phyloP scores from a whole-genome alignment of 2,113 vertebrate genomes.

The Vulpes ferrilata region DNA sequence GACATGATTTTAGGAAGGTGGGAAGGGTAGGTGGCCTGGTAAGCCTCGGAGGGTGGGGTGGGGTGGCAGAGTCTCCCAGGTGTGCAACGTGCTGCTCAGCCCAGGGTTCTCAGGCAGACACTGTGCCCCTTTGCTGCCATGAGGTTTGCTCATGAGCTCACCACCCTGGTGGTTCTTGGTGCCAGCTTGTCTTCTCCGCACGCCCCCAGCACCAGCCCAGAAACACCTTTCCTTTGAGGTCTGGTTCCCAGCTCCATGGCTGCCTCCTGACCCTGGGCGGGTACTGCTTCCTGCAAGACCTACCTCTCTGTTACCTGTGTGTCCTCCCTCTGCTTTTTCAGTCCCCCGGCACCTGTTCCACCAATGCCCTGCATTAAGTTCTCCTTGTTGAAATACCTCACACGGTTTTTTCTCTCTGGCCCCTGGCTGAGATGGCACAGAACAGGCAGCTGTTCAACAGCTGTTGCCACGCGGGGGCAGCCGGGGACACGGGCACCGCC shows the following conservation, averaged over 20 bases:
- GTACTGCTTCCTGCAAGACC: no score
- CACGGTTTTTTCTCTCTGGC: not conserved
- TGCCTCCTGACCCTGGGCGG: not conserved
- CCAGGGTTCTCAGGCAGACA: not conserved
- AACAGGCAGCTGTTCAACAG: constrained; percentile 40
- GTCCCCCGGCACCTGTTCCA: not conserved
- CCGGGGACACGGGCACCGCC: not conserved
- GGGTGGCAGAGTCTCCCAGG: no score
- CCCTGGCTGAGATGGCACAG: not conserved
- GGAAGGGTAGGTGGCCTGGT: not conserved
- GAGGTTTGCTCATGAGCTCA: not conserved
- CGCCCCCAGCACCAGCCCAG: not conserved
- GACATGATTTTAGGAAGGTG: not conserved
- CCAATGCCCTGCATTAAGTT: not conserved
- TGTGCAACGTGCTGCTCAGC: rapidly evolving
- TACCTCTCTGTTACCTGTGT: not conserved
- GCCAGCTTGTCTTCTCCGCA: not conserved
- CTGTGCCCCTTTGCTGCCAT: rapidly evolving
- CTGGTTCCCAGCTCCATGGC: not conserved
- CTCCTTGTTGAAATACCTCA: not conserved
- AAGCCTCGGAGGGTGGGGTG: no score
- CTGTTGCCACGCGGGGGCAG: not conserved
- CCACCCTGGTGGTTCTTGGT: rapidly evolving
- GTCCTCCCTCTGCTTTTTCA: no score
- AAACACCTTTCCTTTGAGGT: not conserved